Percentiles rank a stretch among this genome's conserved stretches.
Evolutionary conservation across 1,140 invertebrate genomes (phyloP).

Genomic region (Drosophila fuyamai): DNA sequence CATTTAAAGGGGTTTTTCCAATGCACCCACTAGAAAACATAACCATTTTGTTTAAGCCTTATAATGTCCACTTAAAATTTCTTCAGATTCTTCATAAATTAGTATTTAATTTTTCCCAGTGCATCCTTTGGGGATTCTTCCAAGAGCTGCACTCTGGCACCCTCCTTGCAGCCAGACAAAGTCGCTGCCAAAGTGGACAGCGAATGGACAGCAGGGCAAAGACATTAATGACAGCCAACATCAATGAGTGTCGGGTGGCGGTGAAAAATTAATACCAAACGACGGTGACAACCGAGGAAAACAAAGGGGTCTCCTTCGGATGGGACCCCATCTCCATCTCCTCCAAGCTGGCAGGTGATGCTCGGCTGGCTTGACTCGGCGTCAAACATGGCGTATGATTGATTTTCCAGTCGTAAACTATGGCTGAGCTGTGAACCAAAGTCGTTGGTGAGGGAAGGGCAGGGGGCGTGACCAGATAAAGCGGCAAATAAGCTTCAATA

Average conservation of each 20-base stretch:
- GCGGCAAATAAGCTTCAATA: constrained; percentile 80
- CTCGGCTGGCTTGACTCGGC: constrained; percentile 23
- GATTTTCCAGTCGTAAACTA: constrained; percentile 76
- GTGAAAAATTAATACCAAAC: constrained; percentile 73
- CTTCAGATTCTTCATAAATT: background rate
- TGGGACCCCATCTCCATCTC: background rate
- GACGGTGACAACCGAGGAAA: constrained; percentile 37
- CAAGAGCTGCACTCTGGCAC: constrained; percentile 20
- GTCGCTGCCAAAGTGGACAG: constrained; percentile 48
- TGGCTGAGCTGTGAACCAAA: constrained; percentile 35
- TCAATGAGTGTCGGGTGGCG: constrained; percentile 68
- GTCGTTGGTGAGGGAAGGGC: background rate
- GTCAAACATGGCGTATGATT: constrained; percentile 79
- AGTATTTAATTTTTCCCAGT: background rate
- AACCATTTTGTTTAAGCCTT: too few species aligned
- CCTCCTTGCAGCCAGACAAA: constrained; percentile 14
- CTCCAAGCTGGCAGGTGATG: constrained; percentile 35
- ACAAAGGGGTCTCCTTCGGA: background rate
- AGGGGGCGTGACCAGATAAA: constrained; percentile 64
- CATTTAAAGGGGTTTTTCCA: too few species aligned
- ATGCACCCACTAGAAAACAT: too few species aligned
- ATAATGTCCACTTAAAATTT: too few species aligned
- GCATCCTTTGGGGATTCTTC: constrained; percentile 24
- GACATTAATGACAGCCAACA: constrained; percentile 61
- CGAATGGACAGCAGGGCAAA: constrained; percentile 50